Evolutionary conservation across 2,113 vertebrate genomes (phyloP).

Genomic region (Hyaena hyaena): DNA sequence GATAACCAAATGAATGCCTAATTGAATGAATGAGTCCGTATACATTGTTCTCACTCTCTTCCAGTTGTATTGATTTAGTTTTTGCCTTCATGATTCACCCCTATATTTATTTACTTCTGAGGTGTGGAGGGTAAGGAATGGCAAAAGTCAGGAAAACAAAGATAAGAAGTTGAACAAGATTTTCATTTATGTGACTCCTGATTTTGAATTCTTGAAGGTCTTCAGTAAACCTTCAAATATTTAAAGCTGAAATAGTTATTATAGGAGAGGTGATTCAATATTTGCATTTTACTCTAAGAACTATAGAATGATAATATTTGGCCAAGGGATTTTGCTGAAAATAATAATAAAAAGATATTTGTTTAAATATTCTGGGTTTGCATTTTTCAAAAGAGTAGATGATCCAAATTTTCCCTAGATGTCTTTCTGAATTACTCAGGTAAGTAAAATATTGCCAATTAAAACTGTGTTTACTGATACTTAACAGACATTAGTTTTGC

Average conservation of each 20-base stretch:
- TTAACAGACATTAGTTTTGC: background rate
- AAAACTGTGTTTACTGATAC: slow-evolving; percentile 6
- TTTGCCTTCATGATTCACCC: background rate
- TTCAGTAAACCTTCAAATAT: slow-evolving; percentile 43
- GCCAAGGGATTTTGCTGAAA: slow-evolving; percentile 15
- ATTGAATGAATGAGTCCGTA: background rate
- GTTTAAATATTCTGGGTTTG: slow-evolving; percentile 5
- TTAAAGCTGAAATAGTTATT: slow-evolving; percentile 24
- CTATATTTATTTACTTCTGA: background rate
- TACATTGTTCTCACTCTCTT: background rate
- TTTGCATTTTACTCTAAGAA: slow-evolving; percentile 36
- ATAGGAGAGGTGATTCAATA: slow-evolving; percentile 32
- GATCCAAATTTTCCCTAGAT: background rate
- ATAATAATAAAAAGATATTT: slow-evolving; percentile 44
- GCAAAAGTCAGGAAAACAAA: background rate
- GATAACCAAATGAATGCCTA: background rate
- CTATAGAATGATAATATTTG: slow-evolving; percentile 31
- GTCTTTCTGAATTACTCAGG: slow-evolving; percentile 5
- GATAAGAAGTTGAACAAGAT: background rate
- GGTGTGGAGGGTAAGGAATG: background rate
- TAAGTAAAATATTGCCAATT: slow-evolving; percentile 32
- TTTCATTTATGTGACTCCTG: background rate
- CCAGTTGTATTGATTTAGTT: background rate
- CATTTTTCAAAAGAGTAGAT: background rate
- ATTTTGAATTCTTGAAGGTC: slow-evolving; percentile 34